Evolutionary conservation across 2,888 invertebrate genomes (phyloP), one percentile per base, ranked within the genome.

Genomic region (Endotricha flammealis): DNA sequence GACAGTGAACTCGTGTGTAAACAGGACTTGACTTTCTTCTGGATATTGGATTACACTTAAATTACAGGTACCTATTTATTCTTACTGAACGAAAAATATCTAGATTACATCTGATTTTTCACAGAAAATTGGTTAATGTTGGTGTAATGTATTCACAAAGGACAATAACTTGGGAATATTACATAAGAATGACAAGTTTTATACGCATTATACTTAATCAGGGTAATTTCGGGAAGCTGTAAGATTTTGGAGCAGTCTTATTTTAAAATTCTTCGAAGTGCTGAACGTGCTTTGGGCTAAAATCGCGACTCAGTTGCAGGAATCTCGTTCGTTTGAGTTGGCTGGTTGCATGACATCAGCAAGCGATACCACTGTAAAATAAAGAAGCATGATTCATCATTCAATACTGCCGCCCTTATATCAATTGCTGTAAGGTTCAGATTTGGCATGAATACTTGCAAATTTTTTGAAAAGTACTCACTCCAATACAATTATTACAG

Each of bases 1-100:
- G 70, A 80, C 76, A 77, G 85, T 86, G 86, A 63, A 72, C 53
- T 62, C 60, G 64, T 77, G 85, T 79, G 76, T 81, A 78, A 80
- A 79, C 67, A 78, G 68, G 71, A 80, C 80, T 76, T 70, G 66
- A 77, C 76, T 78, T 78, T 79, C 78, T 77, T 75, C 72, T 76
- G 76, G 80, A 82, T 85, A 86, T 86, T 86, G 85, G 86, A 86
- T 85, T 85, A 85, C 86, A 85, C 74, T 69, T 74, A 75, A 78
- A 80, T 71, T 70, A 69, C 75, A 85, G 86, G 85, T 85, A n/a
- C n/a, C n/a, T n/a, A 85, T 83, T 83, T 82, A 70, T 54, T 60
- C 77, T 70, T 75, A 76, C 77, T 80, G 77, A 73, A 73, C 73
- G 59, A 58, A 43, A 64, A 62, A 65, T 64, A 48, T 57, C 55